These are phyloP conservation scores for Gambusia affinis DNA, from an alignment of 2,113 vertebrate genomes.

Conservation along the genomic window DNA sequence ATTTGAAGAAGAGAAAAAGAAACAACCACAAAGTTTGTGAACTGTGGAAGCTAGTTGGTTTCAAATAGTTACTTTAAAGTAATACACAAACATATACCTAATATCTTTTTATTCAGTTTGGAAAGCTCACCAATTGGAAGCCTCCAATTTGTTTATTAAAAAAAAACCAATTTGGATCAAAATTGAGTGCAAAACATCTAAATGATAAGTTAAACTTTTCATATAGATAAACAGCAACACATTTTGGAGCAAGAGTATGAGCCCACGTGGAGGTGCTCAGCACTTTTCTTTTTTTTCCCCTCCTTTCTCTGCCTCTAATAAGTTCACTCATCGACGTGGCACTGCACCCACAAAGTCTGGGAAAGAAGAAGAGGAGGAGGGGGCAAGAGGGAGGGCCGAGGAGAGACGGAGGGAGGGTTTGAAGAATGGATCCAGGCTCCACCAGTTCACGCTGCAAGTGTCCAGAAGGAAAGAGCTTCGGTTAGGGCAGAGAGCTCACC, in stretches of 20 bases:
- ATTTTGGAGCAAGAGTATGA: slow-evolving; percentile 24
- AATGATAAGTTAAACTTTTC: not conserved
- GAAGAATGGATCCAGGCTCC: slow-evolving; percentile 62
- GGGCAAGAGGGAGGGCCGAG: slow-evolving; percentile 37
- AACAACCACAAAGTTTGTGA: slow-evolving; percentile 18
- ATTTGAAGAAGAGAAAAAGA: not conserved
- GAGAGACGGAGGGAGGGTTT: slow-evolving; percentile 40
- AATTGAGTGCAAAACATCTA: slow-evolving; percentile 2
- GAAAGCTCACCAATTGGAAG: slow-evolving; percentile 12
- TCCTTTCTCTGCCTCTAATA: slow-evolving; percentile 48
- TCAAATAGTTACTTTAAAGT: not conserved
- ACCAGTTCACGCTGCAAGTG: slow-evolving; percentile 33
- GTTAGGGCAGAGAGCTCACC: slow-evolving; percentile 69
- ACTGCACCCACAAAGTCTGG: slow-evolving; percentile 62
- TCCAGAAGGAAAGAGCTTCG: slow-evolving; percentile 60
- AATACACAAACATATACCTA: slow-evolving; percentile 26
- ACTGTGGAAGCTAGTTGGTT: not conserved
- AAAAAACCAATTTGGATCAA: not conserved
- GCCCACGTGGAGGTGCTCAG: slow-evolving; percentile 62
- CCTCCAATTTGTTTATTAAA: no score
- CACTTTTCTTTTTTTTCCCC: slow-evolving; percentile 20
- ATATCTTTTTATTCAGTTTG: not conserved
- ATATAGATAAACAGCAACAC: slow-evolving; percentile 5
- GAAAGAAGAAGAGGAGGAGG: slow-evolving; percentile 58
- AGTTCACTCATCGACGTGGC: slow-evolving; percentile 74